These are phyloP conservation scores for Ischnus inquisitorius DNA, from an alignment of 2,888 invertebrate species.

Conservation along the genomic window DNA sequence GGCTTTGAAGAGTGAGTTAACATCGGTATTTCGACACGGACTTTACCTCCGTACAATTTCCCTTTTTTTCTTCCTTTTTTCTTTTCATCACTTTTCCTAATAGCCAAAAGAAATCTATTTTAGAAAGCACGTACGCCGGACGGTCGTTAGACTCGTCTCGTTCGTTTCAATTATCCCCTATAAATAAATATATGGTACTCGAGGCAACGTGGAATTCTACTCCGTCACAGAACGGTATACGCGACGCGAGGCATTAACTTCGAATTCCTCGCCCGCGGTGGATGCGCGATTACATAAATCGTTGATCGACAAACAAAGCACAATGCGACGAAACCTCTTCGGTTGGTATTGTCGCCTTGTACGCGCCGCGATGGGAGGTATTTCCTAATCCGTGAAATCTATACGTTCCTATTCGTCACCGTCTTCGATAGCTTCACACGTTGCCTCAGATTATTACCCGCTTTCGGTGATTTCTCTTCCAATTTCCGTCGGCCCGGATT, in stretches of 20 bases:
- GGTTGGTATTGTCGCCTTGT: background rate
- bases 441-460: conserved; percentile 69
- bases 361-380: background rate
- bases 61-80: background rate
- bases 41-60: background rate
- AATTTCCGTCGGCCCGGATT: conserved; percentile 9
- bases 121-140: background rate
- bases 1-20: conserved; percentile 83
- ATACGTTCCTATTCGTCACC: background rate
- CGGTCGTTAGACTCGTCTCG: background rate
- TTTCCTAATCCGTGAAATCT: conserved; percentile 11
- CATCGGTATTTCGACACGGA: background rate
- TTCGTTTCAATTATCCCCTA: background rate
- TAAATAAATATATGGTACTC: background rate
- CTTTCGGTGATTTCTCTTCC: conserved; percentile 67
- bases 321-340: background rate
- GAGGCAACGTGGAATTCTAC: background rate
- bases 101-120: background rate
- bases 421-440: conserved; percentile 29
- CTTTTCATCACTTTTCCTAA: background rate
- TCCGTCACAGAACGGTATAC: conserved; percentile 24
- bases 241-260: conserved; percentile 28
- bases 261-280: conserved; percentile 21
- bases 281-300: conserved; percentile 49
- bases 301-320: conserved; percentile 26